Percentiles rank a stretch among this genome's conserved stretches.
These are phyloP conservation scores for Pseudoatta argentina DNA, from an alignment of 1,140 invertebrate species.

Conservation along the genomic window DNA sequence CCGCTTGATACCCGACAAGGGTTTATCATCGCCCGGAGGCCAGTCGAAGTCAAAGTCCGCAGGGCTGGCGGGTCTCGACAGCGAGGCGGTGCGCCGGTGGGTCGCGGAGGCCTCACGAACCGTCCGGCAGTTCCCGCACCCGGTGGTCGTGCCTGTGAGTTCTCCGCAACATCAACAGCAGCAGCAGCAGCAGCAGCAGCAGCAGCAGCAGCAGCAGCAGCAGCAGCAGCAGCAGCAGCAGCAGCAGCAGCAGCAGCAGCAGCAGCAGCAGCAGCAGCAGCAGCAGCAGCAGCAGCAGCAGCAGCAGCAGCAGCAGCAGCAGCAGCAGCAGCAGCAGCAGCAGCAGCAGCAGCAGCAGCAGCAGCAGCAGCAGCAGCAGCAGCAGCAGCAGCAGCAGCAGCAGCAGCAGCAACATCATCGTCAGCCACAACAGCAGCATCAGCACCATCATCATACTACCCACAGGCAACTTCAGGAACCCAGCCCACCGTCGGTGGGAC, in stretches of 20 bases:
- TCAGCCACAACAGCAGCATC: conserved; percentile 69
- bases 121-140: conserved; percentile 83
- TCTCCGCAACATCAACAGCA: conserved; percentile 71
- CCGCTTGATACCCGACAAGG: conserved; percentile 84
- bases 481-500: conserved; percentile 75
- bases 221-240: conserved; percentile 72
- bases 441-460: conserved; percentile 74
- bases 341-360: conserved; percentile 68
- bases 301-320: conserved; percentile 72
- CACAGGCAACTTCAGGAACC: conserved; percentile 77
- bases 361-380: conserved; percentile 66
- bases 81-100: conserved; percentile 85
- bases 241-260: conserved; percentile 73
- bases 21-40: conserved; percentile 80
- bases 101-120: conserved; percentile 85
- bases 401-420: conserved; percentile 68
- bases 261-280: conserved; percentile 70
- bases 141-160: conserved; percentile 77
- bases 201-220: conserved; percentile 66
- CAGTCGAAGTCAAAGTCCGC: conserved; percentile 83
- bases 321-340: conserved; percentile 68
- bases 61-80: conserved; percentile 86
- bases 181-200: conserved; percentile 65
- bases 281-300: conserved; percentile 74
- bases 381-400: conserved; percentile 68